A percentile compares a stretch with the other conserved stretches of the same genome.
Conservation (phyloP, 2,888 invertebrate genomes). For the Himalopsyche tibetana region DNA sequence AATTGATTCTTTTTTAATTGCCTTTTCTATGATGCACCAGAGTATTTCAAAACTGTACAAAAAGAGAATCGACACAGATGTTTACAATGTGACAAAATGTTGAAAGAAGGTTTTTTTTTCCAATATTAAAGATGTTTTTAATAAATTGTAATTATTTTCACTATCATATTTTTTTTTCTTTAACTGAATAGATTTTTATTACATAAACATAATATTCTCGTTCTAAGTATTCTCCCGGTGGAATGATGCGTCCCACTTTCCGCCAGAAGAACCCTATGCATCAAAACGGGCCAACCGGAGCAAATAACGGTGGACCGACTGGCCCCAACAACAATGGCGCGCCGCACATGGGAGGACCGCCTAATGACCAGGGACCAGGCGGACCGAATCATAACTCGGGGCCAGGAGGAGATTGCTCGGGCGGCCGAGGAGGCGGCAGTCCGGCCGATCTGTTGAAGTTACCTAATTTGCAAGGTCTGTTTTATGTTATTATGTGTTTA, state of each 20-base stretch:
- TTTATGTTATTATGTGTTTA: not conserved
- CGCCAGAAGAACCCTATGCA: constrained; percentile 63
- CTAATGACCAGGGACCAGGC: constrained; percentile 41
- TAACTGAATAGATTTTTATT: not conserved
- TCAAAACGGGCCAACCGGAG: constrained; percentile 55
- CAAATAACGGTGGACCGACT: constrained; percentile 50
- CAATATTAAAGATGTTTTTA: too few relatives aligned
- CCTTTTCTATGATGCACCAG: too few relatives aligned
- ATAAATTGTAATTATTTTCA: not conserved
- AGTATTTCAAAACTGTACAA: too few relatives aligned
- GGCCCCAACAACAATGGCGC: constrained; percentile 17
- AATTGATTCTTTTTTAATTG: too few relatives aligned
- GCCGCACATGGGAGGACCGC: constrained; percentile 2
- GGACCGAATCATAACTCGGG: constrained; percentile 6
- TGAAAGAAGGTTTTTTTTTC: too few relatives aligned
- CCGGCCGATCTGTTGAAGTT: constrained; percentile 63
- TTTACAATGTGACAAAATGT: too few relatives aligned
- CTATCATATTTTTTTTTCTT: not conserved
- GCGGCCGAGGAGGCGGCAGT: constrained; percentile 60
- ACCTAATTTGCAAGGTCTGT: constrained; percentile 63
- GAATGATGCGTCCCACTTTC: constrained; percentile 43
- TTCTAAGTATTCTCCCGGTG: constrained; percentile 26
- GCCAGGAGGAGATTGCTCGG: constrained; percentile 46
- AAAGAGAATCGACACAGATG: too few relatives aligned
- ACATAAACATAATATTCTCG: not conserved